A percentile compares a stretch with the other conserved stretches of the same genome.
Conservation (phyloP, 2,888 invertebrate genomes). For the Conistra vaccinii region DNA sequence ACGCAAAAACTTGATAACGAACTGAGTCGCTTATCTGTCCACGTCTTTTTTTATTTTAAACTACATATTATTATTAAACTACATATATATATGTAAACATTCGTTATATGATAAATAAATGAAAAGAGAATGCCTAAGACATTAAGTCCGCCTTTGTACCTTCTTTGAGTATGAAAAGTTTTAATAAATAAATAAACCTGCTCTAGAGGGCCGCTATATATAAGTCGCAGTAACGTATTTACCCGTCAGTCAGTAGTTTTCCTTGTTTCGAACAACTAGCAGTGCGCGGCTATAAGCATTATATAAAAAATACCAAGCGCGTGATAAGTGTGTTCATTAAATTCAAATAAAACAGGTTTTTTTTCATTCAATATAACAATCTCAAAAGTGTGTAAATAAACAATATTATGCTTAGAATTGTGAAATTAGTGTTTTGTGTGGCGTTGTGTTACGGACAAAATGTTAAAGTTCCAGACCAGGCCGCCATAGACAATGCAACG, state of each 20-base stretch:
- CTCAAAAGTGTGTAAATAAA: constrained; percentile 6
- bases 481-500: constrained; percentile 18
- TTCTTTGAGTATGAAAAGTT: no score
- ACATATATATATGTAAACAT: no score
- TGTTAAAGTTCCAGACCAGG: constrained; percentile 6
- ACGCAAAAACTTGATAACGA: neutral
- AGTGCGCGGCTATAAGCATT: neutral
- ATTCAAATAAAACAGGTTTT: constrained; percentile 1
- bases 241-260: constrained; percentile 56
- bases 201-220: constrained; percentile 25
- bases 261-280: constrained; percentile 33
- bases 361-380: constrained; percentile 12
- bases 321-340: constrained; percentile 17
- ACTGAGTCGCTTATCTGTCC: neutral
- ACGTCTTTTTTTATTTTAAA: constrained; percentile 7
- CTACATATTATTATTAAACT: constrained; percentile 23
- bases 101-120: constrained; percentile 39
- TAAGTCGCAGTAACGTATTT: constrained; percentile 33
- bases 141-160: no score
- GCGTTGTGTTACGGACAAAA: constrained; percentile 62
- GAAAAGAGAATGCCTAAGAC: no score
- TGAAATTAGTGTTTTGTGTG: constrained; percentile 43
- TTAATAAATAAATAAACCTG: no score
- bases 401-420: constrained; percentile 32
- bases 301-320: constrained; percentile 45